Base-by-base conservation (phyloP, 2,888 invertebrate species). In the Cataglyphis livida region DNA sequence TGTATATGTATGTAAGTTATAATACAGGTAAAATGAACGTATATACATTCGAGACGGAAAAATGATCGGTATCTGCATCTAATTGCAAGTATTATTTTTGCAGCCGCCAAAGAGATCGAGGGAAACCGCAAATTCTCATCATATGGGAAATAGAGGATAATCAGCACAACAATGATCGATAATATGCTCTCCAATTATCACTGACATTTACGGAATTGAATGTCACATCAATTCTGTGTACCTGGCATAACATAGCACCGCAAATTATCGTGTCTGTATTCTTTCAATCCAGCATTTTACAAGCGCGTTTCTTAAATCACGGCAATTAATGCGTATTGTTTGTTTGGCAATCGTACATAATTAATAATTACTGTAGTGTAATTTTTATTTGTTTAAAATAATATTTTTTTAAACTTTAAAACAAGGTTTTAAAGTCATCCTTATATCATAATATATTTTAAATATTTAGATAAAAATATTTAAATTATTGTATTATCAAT, bases 141-240 rank as follows among this genome's bases (percentile, higher is more conserved):
- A 54, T 41, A n/a, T 3, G 12, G 15, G 7, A 65, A 76, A 76
- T 66, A 66, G 32, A 64, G 21, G n/a, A 64, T 62, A 28, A 57
- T 65, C n/a, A 25, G 15, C n/a, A 48, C 64, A 6, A 73, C 51
- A 41, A 73, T 28, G 28, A 73, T 81, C 64, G 44, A 62, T 70
- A 73, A 81, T 64, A 62, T 57, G 71, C 41, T 38, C 9, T 62
- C 81, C 74, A 84, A 88, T 86, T 86, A 84, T 70, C 84, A 79
- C 71, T 84, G 84, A 88, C 88, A 88, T 86, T 88, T 86, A 87
- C 64, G 59, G 83, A 84, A 87, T 84, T 84, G 76, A 87, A 87
- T 84, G 85, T 87, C 83, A 78, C 35, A 32, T 73, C 71, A 35
- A 65, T 66, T 21, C 25, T 64, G 54, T 21, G 75, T 76, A 25